A percentile compares a stretch with the other conserved stretches of the same genome.
These are phyloP conservation scores for Phylloscopus collybita DNA, from an alignment of 2,797 vertebrate genomes.

Conservation along the genomic window DNA sequence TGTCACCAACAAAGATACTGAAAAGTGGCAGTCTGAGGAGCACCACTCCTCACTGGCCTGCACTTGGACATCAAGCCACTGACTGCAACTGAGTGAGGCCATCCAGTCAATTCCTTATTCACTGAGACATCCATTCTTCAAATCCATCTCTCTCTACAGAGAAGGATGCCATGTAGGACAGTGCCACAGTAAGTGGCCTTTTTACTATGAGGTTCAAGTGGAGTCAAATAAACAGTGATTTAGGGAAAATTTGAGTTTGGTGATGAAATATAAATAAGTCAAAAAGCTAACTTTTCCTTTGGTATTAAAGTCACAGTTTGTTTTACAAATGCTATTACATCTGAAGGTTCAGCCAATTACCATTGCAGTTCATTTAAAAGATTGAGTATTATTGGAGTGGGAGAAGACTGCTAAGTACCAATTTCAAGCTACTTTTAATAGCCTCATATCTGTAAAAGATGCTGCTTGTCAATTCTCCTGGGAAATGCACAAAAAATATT, in stretches of 20 bases:
- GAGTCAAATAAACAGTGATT: background rate
- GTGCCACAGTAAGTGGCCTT: background rate
- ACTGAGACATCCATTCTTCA: background rate
- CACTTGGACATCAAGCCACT: background rate
- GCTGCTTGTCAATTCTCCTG: background rate
- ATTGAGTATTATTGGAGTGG: background rate
- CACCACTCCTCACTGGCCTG: background rate
- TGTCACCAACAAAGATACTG: background rate
- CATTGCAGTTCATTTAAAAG: background rate
- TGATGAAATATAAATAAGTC: background rate
- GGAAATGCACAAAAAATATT: background rate
- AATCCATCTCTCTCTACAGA: background rate
- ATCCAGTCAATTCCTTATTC: background rate
- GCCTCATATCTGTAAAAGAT: background rate
- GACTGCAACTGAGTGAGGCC: background rate
- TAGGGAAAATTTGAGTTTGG: background rate
- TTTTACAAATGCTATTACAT: background rate
- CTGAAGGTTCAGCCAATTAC: background rate
- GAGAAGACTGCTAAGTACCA: background rate
- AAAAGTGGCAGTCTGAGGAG: fast-evolving
- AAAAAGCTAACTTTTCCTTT: background rate
- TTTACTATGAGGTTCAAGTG: background rate
- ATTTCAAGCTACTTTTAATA: background rate
- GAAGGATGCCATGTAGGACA: background rate
- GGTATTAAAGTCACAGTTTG: background rate